Evolutionary conservation across 1,140 invertebrate species (phyloP).

Genomic region (Trachymyrmex cornetzi): DNA sequence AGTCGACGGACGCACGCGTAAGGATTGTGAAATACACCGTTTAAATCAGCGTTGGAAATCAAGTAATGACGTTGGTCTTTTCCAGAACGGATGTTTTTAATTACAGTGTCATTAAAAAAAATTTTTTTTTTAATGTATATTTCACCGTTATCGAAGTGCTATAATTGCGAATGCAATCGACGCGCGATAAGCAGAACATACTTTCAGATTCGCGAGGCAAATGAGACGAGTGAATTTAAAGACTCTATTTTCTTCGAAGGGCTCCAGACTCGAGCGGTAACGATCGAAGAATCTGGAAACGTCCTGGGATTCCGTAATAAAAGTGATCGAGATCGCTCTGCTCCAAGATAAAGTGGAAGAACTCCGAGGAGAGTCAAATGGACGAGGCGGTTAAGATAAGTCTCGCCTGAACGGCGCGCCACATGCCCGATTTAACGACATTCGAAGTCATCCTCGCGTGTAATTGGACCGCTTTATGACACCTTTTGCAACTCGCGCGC

Average conservation of each 20-base stretch:
- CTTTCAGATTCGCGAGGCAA: background rate
- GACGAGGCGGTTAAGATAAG: conserved; percentile 37
- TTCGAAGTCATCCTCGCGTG: conserved; percentile 22
- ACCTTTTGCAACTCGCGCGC: conserved; percentile 54
- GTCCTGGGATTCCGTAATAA: conserved; percentile 23
- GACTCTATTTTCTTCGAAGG: background rate
- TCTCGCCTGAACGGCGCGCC: conserved; percentile 10
- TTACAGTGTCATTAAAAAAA: no score
- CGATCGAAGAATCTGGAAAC: background rate
- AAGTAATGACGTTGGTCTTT: background rate
- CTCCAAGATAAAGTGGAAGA: background rate
- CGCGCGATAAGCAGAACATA: conserved; percentile 5
- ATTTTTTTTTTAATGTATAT: background rate
- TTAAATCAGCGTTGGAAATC: conserved; percentile 10
- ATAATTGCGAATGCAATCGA: background rate
- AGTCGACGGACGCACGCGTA: background rate
- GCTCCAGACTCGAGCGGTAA: background rate
- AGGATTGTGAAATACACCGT: conserved; percentile 11
- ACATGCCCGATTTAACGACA: conserved; percentile 1
- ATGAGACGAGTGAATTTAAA: background rate
- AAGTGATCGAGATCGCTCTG: conserved; percentile 35
- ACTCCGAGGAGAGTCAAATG: background rate
- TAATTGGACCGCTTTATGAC: conserved; percentile 76
- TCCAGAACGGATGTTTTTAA: conserved; percentile 10
- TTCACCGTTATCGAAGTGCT: conserved; percentile 11